These are phyloP conservation scores for Oreochromis mossambicus DNA, from an alignment of 2,797 vertebrate species.

Conservation along the genomic window DNA sequence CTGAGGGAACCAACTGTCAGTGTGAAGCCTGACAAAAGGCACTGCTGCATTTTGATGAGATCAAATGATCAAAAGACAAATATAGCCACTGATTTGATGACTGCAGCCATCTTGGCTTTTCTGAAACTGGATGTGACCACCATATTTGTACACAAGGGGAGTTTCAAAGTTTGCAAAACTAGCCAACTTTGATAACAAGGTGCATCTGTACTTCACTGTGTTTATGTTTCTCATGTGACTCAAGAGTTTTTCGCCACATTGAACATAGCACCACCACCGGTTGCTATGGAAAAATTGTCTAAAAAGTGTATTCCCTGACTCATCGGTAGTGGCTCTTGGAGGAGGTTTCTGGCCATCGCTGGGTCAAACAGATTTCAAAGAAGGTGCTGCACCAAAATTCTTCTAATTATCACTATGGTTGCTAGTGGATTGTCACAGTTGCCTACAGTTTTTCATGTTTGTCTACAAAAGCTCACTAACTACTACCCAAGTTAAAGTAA, in stretches of 20 bases:
- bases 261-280: neutral
- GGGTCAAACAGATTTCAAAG: neutral
- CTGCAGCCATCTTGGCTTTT: neutral
- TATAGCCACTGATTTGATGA: neutral
- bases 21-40: neutral
- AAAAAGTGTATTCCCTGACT: neutral
- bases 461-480: neutral
- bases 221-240: neutral
- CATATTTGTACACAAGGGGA: neutral
- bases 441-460: neutral
- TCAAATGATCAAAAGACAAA: neutral
- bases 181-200: neutral
- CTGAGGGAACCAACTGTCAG: neutral
- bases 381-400: neutral
- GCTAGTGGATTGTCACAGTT: neutral
- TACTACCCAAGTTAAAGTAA: neutral
- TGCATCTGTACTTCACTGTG: neutral
- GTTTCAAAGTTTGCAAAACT: neutral
- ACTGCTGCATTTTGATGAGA: neutral
- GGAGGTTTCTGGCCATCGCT: neutral
- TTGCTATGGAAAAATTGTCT: neutral
- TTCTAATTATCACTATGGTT: neutral
- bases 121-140: neutral
- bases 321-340: neutral
- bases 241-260: neutral